Base-by-base conservation (phyloP, 1,140 invertebrate genomes). In the Chelonus insularis region DNA sequence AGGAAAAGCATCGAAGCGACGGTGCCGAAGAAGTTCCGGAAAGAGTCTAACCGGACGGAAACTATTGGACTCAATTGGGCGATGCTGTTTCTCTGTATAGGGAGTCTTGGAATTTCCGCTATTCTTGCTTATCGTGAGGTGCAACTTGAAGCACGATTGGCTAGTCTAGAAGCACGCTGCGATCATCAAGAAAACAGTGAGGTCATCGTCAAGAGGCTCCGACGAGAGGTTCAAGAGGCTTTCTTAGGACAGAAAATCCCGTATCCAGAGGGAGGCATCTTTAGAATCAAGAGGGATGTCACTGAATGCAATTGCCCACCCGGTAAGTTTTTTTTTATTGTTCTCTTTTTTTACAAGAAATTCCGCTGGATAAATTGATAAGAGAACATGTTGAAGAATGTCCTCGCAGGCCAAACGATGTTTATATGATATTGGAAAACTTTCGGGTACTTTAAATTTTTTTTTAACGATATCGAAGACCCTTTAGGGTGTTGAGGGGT, bases 81-180 rank as follows among this genome's bases (percentile, higher is more conserved):
- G 5, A 71, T 80, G 72, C 75, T 74, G 67, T 60, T 67, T 54
- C 65, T 82, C 57, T 82, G 80, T 64, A 39, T 81, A n/a, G 64
- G 63, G 57, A 76, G 78, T 60, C 54, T 81, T 34, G 67, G 64
- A 7, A 65, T 78, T 51, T 78, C 72, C 52, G 73, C 68, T 21
- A 62, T 80, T 43, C 72, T 81, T 20, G 66, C 63, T 12, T 81
- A 78, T 62, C 69, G 76, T 60, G 73, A 79, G 57, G 57, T 75
- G 5, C 52, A 66, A 4, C 67, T 82, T 18, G 80, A 81, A 51
- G 63, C 73, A 51, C 69, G 79, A 41, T 74, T 82, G 61, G 65
- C 70, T 2, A 71, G 55, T 55, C 62, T 82, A 29, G 80, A 82
- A 56, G 54, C 61, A 2, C 65, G 68, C 18, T 72, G 64, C 39